A percentile compares a stretch with the other conserved stretches of the same genome.
Evolutionary conservation across 2,113 vertebrate species (phyloP).

Genomic region (Himantopus leucocephalus): DNA sequence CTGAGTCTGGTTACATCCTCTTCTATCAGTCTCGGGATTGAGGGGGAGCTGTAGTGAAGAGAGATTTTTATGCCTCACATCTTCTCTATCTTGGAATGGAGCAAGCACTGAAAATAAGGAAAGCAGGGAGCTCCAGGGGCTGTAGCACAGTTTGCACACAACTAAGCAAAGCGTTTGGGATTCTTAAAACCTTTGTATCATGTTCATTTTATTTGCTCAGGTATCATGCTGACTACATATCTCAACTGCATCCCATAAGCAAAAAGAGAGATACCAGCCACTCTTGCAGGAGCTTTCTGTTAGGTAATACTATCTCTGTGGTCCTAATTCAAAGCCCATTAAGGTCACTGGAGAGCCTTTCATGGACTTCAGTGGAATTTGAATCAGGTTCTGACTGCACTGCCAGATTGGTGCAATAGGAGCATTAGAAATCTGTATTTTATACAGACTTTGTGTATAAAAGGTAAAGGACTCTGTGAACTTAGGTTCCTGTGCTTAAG

Average conservation of each 20-base stretch:
- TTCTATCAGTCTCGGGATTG: constrained; percentile 87
- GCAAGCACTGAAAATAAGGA: constrained; percentile 70
- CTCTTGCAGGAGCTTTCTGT: constrained; percentile 65
- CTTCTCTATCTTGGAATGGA: constrained; percentile 65
- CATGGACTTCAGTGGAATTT: constrained; percentile 12
- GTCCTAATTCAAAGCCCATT: constrained; percentile 25
- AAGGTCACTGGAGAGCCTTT: constrained; percentile 15
- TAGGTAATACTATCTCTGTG: constrained; percentile 27
- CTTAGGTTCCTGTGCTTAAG: constrained; percentile 2
- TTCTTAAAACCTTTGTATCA: constrained; percentile 61
- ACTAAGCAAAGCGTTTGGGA: constrained; percentile 69
- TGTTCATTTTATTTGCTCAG: constrained; percentile 80
- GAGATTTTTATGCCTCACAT: constrained; percentile 61
- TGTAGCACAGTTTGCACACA: constrained; percentile 78
- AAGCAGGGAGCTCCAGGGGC: constrained; percentile 71
- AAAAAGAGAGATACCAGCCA: constrained; percentile 68
- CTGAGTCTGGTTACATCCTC: constrained; percentile 86
- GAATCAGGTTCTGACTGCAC: constrained; percentile 5
- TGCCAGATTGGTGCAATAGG: constrained; percentile 47
- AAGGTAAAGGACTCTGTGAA: constrained; percentile 18
- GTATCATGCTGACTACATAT: constrained; percentile 70
- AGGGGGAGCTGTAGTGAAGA: constrained; percentile 46
- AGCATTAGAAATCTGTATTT: constrained; percentile 41
- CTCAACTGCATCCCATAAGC: constrained; percentile 55
- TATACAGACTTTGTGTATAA: not conserved